A percentile compares a stretch with the other conserved stretches of the same genome.
These are phyloP conservation scores for Drosophila cracens DNA, from an alignment of 2,888 invertebrate species.

Conservation along the genomic window DNA sequence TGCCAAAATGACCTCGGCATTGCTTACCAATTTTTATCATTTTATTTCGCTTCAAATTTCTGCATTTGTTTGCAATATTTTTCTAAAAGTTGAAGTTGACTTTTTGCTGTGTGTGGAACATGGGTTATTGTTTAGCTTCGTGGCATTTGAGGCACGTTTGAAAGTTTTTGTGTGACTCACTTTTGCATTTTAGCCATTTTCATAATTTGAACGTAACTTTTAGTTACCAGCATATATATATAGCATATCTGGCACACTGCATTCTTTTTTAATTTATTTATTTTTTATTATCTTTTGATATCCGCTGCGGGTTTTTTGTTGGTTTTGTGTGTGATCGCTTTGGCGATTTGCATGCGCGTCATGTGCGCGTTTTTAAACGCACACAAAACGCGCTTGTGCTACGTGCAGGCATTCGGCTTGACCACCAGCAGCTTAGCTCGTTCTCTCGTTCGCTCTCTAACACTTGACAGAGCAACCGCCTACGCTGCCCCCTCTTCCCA, in stretches of 20 bases:
- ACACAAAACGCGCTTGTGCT: slow-evolving; percentile 43
- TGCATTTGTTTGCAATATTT: slow-evolving; percentile 47
- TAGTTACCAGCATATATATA: slow-evolving; percentile 16
- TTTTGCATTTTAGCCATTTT: slow-evolving; percentile 8
- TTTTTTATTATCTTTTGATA: slow-evolving; percentile 6
- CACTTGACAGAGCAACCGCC: not conserved
- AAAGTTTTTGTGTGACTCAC: not conserved
- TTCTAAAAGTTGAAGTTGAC: slow-evolving; percentile 35
- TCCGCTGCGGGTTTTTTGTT: slow-evolving; percentile 4
- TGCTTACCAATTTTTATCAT: slow-evolving; percentile 25
- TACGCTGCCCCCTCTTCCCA: rapidly evolving
- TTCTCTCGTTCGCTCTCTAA: not conserved
- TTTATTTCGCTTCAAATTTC: slow-evolving; percentile 49
- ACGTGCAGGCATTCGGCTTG: slow-evolving; percentile 70
- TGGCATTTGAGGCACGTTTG: slow-evolving; percentile 33
- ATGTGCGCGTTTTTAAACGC: slow-evolving; percentile 55
- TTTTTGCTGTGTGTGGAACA: not conserved
- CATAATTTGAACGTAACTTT: slow-evolving; percentile 31
- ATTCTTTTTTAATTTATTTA: slow-evolving; percentile 17
- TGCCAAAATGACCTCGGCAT: slow-evolving; percentile 58
- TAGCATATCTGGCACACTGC: slow-evolving; percentile 45
- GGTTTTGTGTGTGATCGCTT: slow-evolving; percentile 12
- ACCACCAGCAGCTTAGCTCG: slow-evolving; percentile 16
- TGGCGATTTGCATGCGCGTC: slow-evolving; percentile 35
- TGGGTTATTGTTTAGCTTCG: slow-evolving; percentile 7